Percentiles rank a stretch among this genome's conserved stretches.
phyloP scores from a whole-genome alignment of 2,888 invertebrate species.

The Physocephala rufipes region DNA sequence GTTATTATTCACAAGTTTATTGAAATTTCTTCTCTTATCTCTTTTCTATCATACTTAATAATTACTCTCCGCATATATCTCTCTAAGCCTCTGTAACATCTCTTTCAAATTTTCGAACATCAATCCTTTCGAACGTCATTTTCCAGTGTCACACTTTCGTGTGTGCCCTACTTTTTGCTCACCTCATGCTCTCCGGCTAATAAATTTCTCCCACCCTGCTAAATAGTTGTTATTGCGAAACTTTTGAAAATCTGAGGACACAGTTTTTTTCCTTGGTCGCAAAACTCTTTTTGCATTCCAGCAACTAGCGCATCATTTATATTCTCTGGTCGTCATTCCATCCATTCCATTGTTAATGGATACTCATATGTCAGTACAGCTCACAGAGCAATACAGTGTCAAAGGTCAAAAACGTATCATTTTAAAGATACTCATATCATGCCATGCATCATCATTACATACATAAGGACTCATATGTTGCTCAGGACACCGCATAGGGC shows the following conservation, averaged over 20 bases:
- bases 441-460: too few relatives aligned
- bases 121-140: constrained; percentile 31
- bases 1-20: too few relatives aligned
- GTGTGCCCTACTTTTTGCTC: not conserved
- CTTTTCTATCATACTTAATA: constrained; percentile 17
- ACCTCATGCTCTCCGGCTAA: too few relatives aligned
- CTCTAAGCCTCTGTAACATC: constrained; percentile 8
- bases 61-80: not conserved
- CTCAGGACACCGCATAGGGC: too few relatives aligned
- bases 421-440: not conserved
- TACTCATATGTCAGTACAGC: not conserved
- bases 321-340: too few relatives aligned
- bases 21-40: not conserved
- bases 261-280: too few relatives aligned
- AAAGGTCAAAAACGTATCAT: constrained; percentile 6
- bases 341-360: too few relatives aligned
- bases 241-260: not conserved
- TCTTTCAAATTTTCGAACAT: not conserved
- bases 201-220: not conserved
- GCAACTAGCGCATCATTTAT: too few relatives aligned
- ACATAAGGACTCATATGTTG: too few relatives aligned
- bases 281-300: too few relatives aligned
- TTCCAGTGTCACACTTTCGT: constrained; percentile 53
- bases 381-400: not conserved
- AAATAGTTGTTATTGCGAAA: constrained; percentile 5